Conservation (phyloP, 2,113 vertebrate genomes). For the Equus quagga region DNA sequence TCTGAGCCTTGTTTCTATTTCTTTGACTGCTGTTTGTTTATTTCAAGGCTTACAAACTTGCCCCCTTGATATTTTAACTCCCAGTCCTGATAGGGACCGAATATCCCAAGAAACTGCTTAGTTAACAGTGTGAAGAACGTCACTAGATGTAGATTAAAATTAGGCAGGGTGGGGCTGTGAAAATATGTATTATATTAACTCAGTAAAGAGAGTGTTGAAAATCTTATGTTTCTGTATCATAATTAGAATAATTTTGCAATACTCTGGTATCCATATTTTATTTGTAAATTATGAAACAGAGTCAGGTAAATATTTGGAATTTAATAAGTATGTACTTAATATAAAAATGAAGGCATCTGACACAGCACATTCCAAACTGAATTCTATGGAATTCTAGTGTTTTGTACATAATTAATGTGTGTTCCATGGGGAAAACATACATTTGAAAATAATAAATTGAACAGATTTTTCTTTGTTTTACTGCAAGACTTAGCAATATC, state of each 20-base stretch:
- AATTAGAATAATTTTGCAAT: neutral
- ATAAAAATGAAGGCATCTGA: conserved; percentile 1
- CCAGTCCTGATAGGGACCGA: neutral
- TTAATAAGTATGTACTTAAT: neutral
- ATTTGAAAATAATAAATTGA: neutral
- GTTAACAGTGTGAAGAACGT: neutral
- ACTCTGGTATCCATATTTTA: neutral
- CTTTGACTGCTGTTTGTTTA: conserved; percentile 22
- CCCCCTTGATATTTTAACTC: conserved; percentile 47
- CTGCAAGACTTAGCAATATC: neutral
- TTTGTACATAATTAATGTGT: neutral
- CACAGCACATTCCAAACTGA: neutral
- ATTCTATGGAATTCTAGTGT: neutral
- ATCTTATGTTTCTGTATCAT: neutral
- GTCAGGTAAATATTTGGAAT: conserved; percentile 4
- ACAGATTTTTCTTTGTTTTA: neutral
- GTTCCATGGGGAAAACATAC: neutral
- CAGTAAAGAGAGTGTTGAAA: neutral
- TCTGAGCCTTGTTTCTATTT: neutral
- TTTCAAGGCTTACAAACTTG: neutral
- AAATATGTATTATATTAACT: neutral
- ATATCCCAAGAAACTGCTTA: neutral
- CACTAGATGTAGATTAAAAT: neutral
- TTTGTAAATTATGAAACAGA: neutral
- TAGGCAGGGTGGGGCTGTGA: neutral